Base-by-base conservation (phyloP, 2,113 vertebrate genomes). In the Etheostoma spectabile region DNA sequence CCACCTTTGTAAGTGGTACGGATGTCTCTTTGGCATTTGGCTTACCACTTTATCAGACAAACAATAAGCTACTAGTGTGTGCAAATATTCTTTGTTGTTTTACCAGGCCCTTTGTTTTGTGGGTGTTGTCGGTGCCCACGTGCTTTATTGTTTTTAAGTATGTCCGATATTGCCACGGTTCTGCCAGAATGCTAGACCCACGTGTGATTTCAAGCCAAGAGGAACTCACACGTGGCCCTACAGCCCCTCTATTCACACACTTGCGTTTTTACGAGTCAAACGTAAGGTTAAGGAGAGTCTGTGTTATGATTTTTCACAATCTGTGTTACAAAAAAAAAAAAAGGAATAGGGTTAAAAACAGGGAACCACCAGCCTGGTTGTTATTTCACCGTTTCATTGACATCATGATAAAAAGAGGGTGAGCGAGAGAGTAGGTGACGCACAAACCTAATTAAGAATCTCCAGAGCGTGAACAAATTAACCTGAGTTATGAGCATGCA, bases 401-500 rank as follows among this genome's bases (percentile, higher is more conserved):
- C 85, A 91, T 82, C 77, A 74, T 82, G 82, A 82, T 74, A 75
- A 85, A 66, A 83, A 74, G 73, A 48, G 74, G 10, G 79, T 55
- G 69, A 49, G 78, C 68, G 72, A 55, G 77, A 80, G 74, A 89
- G 82, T 88, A 84, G 89, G 91, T 90, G 92, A 93, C 74, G 90
- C 91, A 88, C 84, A 92, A 92, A 91, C 83, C 89, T 85, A 92
- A 93, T 94, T 90, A 92, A 91, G 86, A 94, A 85, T 93, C 89
- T 91, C 86, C 83, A 84, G 92, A 92, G 90, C 90, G 63, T 92
- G 92, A 93, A 93, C 76, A 92, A 93, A 93, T 93, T 88, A 94
- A 93, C 92, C 90, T 87, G 90, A 92, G 88, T 94, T 93, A 93
- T 90, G 89, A 90, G 89, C 87, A 89, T 87, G 88, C 86, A 78